Conservation (phyloP, 2,888 invertebrate genomes). For the Rhagonycha lutea region DNA sequence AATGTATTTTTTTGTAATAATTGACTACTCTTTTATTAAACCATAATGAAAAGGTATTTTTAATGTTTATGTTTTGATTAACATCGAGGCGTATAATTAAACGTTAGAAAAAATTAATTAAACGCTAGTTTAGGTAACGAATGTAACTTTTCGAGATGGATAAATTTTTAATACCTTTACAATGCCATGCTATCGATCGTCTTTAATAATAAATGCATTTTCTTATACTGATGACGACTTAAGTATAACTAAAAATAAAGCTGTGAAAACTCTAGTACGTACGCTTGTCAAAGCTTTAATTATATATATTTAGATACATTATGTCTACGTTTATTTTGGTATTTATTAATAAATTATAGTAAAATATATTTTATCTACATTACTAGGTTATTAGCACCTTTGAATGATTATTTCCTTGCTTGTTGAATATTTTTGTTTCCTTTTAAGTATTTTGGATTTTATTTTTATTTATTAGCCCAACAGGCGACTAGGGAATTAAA, state of each 20-base stretch:
- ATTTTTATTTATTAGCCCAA: no score
- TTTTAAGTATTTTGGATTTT: no score
- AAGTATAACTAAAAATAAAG: background rate
- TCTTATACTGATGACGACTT: background rate
- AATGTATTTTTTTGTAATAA: background rate
- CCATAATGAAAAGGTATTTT: background rate
- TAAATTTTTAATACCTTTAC: background rate
- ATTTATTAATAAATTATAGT: background rate
- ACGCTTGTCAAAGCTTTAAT: background rate
- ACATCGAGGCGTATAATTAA: background rate
- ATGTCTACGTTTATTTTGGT: background rate
- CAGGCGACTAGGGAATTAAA: no score
- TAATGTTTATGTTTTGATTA: background rate
- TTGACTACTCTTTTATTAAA: background rate
- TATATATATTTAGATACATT: background rate
- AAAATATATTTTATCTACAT: background rate
- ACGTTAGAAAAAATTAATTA: background rate
- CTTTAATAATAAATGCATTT: slow-evolving; percentile 3
- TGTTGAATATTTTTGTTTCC: no score
- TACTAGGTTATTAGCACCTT: no score
- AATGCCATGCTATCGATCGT: background rate
- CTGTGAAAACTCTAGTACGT: background rate
- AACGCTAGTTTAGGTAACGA: background rate
- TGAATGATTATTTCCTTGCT: no score
- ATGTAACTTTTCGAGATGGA: background rate